These are phyloP conservation scores for Drosophila eugracilis DNA, from an alignment of 1,140 invertebrate species.

Conservation along the genomic window DNA sequence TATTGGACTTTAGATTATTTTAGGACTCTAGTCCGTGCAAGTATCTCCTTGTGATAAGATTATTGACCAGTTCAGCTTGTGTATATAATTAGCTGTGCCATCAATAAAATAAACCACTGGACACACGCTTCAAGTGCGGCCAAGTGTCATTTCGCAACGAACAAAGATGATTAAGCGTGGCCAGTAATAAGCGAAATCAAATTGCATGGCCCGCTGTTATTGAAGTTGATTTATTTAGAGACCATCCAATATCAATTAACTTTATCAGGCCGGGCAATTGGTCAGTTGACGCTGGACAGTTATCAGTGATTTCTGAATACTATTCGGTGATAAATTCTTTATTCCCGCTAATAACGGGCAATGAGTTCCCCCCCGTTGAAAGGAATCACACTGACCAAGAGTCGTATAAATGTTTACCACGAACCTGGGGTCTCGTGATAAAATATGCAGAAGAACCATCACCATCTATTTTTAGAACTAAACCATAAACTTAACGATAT, in stretches of 20 bases:
- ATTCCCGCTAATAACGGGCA: not conserved
- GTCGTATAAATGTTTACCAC: constrained; percentile 13
- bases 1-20: not conserved
- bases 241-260: constrained; percentile 59
- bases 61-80: not conserved
- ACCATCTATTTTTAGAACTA: constrained; percentile 51
- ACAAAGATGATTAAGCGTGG: constrained; percentile 32
- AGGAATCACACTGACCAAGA: constrained; percentile 63
- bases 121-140: constrained; percentile 28
- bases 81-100: constrained; percentile 24
- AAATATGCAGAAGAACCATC: constrained; percentile 49
- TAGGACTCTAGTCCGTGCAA: not conserved
- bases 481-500: constrained; percentile 5
- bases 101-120: constrained; percentile 31
- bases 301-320: constrained; percentile 62
- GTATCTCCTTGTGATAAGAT: constrained; percentile 24
- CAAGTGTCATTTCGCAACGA: constrained; percentile 43
- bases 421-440: constrained; percentile 9
- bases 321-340: constrained; percentile 39
- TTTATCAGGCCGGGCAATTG: constrained; percentile 39
- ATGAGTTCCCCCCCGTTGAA: constrained; percentile 6
- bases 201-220: constrained; percentile 21
- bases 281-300: constrained; percentile 52
- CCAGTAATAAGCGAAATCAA: constrained; percentile 42
- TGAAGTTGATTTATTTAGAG: constrained; percentile 38